phyloP scores from a whole-genome alignment of 2,113 vertebrate genomes.

The Psittacus erithacus region DNA sequence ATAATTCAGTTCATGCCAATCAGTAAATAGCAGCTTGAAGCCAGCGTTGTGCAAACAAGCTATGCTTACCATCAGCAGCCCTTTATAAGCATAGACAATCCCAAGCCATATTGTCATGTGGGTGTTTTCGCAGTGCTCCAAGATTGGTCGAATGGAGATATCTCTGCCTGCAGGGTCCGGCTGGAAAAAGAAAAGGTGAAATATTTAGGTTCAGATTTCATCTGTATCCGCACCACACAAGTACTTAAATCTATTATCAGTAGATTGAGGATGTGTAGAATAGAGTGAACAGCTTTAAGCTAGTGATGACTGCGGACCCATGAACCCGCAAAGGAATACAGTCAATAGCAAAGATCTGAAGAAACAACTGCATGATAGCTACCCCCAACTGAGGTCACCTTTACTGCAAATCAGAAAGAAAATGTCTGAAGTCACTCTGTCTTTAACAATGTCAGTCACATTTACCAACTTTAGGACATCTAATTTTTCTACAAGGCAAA shows the following conservation, averaged over 20 bases:
- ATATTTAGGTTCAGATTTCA: background rate
- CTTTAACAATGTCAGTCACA: background rate
- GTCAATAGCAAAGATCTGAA: background rate
- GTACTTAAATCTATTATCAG: background rate
- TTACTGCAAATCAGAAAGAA: background rate
- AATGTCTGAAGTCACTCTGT: background rate
- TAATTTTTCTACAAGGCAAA: background rate
- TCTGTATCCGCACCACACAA: background rate
- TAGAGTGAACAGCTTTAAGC: background rate
- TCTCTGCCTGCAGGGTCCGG: conserved; percentile 95
- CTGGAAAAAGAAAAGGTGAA: conserved; percentile 72
- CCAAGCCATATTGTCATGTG: conserved; percentile 99
- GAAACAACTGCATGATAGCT: background rate
- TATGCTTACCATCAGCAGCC: conserved; percentile 94
- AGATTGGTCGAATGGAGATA: conserved; percentile 94
- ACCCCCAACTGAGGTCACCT: background rate
- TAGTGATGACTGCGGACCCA: background rate
- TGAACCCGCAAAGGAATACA: background rate
- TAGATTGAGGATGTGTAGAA: background rate
- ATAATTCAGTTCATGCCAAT: background rate
- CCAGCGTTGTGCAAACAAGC: background rate
- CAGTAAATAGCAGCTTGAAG: background rate
- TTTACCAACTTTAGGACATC: background rate
- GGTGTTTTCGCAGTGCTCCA: conserved; percentile 99
- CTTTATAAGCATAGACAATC: conserved; percentile 98